phyloP scores from a whole-genome alignment of 2,888 invertebrate genomes.

The Campoletis raptor region DNA sequence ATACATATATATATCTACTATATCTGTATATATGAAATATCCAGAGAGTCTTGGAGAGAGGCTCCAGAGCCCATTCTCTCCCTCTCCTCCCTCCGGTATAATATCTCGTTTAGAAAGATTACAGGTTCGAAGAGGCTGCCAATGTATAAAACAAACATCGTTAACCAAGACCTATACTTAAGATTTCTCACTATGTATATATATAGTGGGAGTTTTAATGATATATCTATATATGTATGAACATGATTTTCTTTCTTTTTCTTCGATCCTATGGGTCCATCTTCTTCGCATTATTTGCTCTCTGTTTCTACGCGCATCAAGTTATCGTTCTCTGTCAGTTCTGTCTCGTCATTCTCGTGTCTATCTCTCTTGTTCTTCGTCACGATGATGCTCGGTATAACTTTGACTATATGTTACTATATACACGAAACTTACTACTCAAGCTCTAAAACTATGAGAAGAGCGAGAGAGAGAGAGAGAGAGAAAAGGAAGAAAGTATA shows the following conservation, averaged over 20 bases:
- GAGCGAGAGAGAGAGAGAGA: background rate
- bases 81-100: constrained; percentile 73
- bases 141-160: constrained; percentile 85
- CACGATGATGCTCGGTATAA: constrained; percentile 56
- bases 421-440: constrained; percentile 21
- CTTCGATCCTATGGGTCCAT: constrained; percentile 63
- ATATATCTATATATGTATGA: constrained; percentile 17
- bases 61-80: constrained; percentile 53
- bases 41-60: constrained; percentile 62
- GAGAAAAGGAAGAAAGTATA: background rate
- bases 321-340: constrained; percentile 22
- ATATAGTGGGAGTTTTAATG: background rate
- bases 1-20: too few relatives aligned
- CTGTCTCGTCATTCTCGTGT: constrained; percentile 60
- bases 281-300: constrained; percentile 71
- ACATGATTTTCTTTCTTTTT: constrained; percentile 9
- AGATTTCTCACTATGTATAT: constrained; percentile 69
- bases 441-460: background rate
- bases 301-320: constrained; percentile 67
- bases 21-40: constrained; percentile 41
- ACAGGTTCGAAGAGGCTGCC: constrained; percentile 85
- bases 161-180: constrained; percentile 85
- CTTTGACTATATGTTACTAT: constrained; percentile 48
- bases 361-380: constrained; percentile 42
- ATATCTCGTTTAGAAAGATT: constrained; percentile 85